These are phyloP conservation scores for Tetramorium parvispinum DNA, from an alignment of 1,140 invertebrate species.

Conservation along the genomic window DNA sequence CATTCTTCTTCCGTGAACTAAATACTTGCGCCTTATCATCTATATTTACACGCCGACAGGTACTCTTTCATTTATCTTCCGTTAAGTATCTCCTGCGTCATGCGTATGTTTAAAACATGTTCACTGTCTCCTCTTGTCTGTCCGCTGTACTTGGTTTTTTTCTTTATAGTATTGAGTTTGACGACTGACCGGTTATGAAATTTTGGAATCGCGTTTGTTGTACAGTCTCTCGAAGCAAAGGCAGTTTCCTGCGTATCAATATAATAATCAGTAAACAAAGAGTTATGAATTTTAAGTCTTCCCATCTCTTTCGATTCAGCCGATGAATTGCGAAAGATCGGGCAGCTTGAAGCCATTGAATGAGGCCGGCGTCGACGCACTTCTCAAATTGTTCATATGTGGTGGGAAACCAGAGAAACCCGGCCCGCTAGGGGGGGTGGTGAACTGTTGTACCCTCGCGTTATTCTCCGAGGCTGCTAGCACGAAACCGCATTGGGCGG, in stretches of 20 bases:
- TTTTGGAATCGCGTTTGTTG: conserved; percentile 33
- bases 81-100: conserved; percentile 9
- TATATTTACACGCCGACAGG: conserved; percentile 78
- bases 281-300: conserved; percentile 53
- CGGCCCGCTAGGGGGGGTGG: conserved; percentile 72
- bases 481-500: conserved; percentile 93
- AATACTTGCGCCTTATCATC: conserved; percentile 73
- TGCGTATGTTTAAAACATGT: conserved; percentile 29
- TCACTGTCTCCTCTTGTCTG: not conserved
- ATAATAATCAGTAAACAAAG: conserved; percentile 61
- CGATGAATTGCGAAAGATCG: conserved; percentile 88
- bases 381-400: conserved; percentile 79
- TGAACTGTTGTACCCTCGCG: conserved; percentile 74
- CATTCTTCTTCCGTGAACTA: conserved; percentile 27
- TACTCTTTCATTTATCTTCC: conserved; percentile 55
- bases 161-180: conserved; percentile 24
- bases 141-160: conserved; percentile 21
- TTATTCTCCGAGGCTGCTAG: conserved; percentile 82
- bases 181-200: not conserved
- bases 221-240: conserved; percentile 63
- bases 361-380: conserved; percentile 78
- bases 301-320: conserved; percentile 71
- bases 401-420: conserved; percentile 83
- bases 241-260: conserved; percentile 59
- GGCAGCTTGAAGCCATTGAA: conserved; percentile 87